These are phyloP conservation scores for Ceryle rudis DNA, from an alignment of 2,797 vertebrate species.

Conservation along the genomic window DNA sequence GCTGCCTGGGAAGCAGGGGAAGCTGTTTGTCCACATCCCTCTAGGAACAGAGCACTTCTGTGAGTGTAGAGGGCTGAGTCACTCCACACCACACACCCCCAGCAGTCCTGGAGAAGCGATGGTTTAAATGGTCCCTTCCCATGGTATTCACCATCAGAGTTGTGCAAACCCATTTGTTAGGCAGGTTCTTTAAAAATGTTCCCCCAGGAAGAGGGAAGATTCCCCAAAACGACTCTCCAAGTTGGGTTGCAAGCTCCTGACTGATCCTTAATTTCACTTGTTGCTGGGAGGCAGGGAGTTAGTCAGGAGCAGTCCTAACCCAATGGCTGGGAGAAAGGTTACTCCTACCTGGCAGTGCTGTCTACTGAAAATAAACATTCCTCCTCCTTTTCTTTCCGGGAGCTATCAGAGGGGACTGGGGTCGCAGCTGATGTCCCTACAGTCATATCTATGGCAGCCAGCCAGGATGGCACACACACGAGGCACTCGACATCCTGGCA, in stretches of 20 bases:
- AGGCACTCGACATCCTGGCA: neutral
- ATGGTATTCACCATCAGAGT: neutral
- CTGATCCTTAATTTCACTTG: neutral
- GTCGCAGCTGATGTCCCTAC: neutral
- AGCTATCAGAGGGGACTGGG: neutral
- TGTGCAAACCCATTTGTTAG: neutral
- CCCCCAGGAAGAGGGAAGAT: neutral
- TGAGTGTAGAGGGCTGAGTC: rapidly evolving
- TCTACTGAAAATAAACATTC: neutral
- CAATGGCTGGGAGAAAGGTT: neutral
- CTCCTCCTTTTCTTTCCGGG: neutral
- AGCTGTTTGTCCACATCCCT: neutral
- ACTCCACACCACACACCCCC: neutral
- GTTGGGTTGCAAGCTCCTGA: neutral
- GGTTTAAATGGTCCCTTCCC: neutral
- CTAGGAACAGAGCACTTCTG: neutral
- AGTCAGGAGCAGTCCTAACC: neutral
- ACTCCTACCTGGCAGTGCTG: neutral
- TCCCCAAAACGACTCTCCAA: neutral
- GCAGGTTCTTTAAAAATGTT: neutral
- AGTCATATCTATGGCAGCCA: neutral
- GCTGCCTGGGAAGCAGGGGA: neutral
- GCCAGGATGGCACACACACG: neutral
- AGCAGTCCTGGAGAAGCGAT: neutral
- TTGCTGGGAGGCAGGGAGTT: neutral